Conservation (phyloP, 2,113 vertebrate genomes). For the Chelonoidis abingdonii region DNA sequence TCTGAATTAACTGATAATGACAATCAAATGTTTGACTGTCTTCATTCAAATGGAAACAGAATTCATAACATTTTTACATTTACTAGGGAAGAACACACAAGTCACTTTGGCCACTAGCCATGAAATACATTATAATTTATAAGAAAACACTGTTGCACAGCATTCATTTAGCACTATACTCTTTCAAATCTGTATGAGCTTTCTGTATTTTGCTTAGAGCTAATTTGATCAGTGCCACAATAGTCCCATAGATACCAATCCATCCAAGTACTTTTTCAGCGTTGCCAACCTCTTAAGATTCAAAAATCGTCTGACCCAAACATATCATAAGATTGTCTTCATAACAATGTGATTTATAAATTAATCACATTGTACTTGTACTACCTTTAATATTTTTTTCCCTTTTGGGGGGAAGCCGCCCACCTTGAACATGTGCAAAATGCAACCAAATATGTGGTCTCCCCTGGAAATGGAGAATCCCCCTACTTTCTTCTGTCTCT, state of each 20-base stretch:
- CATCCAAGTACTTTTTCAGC: not conserved
- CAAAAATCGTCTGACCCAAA: not conserved
- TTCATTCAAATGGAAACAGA: conserved; percentile 48
- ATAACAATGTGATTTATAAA: not conserved
- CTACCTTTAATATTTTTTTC: not conserved
- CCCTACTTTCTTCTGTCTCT: accelerated
- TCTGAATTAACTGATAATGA: not conserved
- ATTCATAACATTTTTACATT: not conserved
- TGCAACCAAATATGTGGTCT: not conserved
- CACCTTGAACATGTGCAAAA: not conserved
- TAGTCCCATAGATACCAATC: not conserved
- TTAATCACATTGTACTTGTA: not conserved
- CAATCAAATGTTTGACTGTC: not conserved
- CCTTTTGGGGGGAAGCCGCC: not conserved
- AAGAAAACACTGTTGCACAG: not conserved
- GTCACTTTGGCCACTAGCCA: conserved; percentile 25
- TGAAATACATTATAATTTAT: not conserved
- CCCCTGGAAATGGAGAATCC: not conserved
- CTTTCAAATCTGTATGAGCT: conserved; percentile 8
- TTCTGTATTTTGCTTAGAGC: not conserved
- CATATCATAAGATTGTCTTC: not conserved
- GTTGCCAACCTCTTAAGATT: not conserved
- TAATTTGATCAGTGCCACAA: not conserved
- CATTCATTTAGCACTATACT: not conserved
- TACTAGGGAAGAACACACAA: not conserved